Evolutionary conservation across 2,797 vertebrate species (phyloP).

Genomic region (Poeciliopsis gracilis): DNA sequence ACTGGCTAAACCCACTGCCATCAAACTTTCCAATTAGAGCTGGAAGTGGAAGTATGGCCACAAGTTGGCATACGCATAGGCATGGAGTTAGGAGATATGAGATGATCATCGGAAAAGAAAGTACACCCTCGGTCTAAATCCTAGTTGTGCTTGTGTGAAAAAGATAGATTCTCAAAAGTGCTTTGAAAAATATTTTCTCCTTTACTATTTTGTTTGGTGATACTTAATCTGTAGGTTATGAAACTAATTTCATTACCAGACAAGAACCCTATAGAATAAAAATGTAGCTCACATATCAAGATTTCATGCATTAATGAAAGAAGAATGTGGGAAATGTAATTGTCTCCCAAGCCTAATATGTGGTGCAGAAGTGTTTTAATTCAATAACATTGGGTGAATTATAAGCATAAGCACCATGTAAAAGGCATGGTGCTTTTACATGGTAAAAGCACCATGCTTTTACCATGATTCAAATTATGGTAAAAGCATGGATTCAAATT

Average conservation of each 20-base stretch:
- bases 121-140: neutral
- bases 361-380: neutral
- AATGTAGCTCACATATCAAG: neutral
- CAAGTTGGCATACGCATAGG: slow-evolving; percentile 63
- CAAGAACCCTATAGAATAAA: neutral
- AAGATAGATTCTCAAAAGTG: neutral
- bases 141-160: neutral
- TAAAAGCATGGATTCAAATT: neutral
- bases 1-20: slow-evolving; percentile 76
- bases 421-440: too few relatives aligned
- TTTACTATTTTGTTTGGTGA: neutral
- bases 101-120: neutral
- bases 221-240: neutral
- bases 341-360: neutral
- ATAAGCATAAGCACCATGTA: neutral
- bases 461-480: too few relatives aligned
- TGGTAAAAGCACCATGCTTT: too few relatives aligned
- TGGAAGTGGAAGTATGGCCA: slow-evolving; percentile 52
- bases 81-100: slow-evolving; percentile 32
- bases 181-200: neutral
- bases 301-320: neutral
- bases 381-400: neutral
- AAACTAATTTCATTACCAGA: neutral
- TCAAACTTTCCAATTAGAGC: slow-evolving; percentile 80
- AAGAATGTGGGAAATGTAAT: neutral